These are phyloP conservation scores for Drosophila melanica DNA, from an alignment of 1,140 invertebrate genomes.

Conservation along the genomic window DNA sequence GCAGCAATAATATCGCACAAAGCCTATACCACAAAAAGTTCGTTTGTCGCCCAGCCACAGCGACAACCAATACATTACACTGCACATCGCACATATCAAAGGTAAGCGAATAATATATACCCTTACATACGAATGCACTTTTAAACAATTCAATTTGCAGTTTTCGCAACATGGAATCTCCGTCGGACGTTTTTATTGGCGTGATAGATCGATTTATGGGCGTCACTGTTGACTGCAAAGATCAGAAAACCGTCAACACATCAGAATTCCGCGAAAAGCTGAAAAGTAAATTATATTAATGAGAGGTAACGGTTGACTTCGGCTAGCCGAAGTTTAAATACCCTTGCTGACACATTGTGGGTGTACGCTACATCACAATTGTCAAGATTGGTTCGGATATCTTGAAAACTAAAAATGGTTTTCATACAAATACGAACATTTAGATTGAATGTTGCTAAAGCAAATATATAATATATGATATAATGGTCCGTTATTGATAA, in stretches of 20 bases:
- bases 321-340: too few species aligned
- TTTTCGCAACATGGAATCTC: slow-evolving; percentile 56
- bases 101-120: slow-evolving; percentile 5
- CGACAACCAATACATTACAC: background rate
- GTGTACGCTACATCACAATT: too few species aligned
- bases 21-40: background rate
- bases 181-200: slow-evolving; percentile 85
- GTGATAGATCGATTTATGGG: slow-evolving; percentile 88
- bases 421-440: too few species aligned
- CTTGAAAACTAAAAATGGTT: too few species aligned
- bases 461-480: too few species aligned
- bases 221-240: slow-evolving; percentile 87
- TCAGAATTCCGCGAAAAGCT: slow-evolving; percentile 85
- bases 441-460: too few species aligned
- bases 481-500: too few species aligned
- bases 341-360: too few species aligned
- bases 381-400: too few species aligned
- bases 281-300: slow-evolving; percentile 84
- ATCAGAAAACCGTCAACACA: slow-evolving; percentile 83
- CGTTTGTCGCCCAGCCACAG: background rate
- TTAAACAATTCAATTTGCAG: slow-evolving; percentile 9
- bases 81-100: slow-evolving; percentile 12
- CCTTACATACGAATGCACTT: background rate
- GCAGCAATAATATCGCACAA: slow-evolving; percentile 11
- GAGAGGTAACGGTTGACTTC: background rate